Percentiles rank a stretch among this genome's conserved stretches.
These are phyloP conservation scores for Rhinichthys osculus DNA, from an alignment of 2,797 vertebrate genomes.

Conservation along the genomic window DNA sequence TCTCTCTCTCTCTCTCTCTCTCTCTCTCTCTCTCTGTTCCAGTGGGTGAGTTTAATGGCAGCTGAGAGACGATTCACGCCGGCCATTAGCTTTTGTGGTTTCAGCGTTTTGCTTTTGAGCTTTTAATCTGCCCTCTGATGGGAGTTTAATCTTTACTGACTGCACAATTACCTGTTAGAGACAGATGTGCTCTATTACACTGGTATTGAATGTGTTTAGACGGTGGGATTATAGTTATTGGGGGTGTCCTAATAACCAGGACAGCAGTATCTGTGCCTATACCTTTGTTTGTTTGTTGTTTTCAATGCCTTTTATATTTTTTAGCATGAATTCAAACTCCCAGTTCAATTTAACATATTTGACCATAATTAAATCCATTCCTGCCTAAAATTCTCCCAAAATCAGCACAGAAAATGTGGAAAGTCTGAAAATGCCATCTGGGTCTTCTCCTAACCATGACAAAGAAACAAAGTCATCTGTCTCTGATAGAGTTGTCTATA, in stretches of 20 bases:
- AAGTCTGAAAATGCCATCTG: not conserved
- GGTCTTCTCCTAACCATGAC: not conserved
- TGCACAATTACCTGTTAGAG: conserved; percentile 39
- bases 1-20: not conserved
- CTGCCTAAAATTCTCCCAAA: not conserved
- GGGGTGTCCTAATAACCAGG: not conserved
- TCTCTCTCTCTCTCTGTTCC: conserved; percentile 19
- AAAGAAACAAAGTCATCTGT: not conserved
- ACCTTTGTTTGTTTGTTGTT: not conserved
- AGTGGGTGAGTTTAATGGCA: conserved; percentile 54
- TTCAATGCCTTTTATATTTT: not conserved
- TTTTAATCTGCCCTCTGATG: conserved; percentile 55
- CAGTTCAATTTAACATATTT: not conserved
- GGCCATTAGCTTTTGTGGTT: conserved; percentile 66
- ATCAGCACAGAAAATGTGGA: not conserved
- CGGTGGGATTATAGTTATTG: not conserved
- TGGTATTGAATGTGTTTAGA: conserved; percentile 9
- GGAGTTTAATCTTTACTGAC: conserved; percentile 61
- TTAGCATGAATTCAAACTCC: not conserved
- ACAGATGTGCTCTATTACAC: conserved; percentile 13
- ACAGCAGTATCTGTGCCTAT: not conserved
- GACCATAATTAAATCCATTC: not conserved
- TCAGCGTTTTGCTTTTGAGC: conserved; percentile 66
- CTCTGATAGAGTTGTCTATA: not conserved
- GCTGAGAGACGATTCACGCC: conserved; percentile 59